Evolutionary conservation across 2,888 invertebrate genomes (phyloP).

Genomic region (Lepetodrilus schrolli): DNA sequence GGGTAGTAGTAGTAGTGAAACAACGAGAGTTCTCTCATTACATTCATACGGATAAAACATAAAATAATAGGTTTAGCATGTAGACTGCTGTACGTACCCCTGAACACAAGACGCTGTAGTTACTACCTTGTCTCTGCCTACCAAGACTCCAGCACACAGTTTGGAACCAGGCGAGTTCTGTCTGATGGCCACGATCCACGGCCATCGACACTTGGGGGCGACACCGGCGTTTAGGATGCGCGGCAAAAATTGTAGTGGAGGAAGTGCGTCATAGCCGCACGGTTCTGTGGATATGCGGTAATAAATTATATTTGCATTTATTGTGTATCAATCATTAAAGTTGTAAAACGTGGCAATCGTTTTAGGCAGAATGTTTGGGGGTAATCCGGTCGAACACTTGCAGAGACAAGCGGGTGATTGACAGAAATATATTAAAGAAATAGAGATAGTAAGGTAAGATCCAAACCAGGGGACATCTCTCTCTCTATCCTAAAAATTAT

Average conservation of each 20-base stretch:
- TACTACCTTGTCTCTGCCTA: constrained; percentile 36
- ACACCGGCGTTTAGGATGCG: background rate
- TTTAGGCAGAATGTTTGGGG: too few species aligned
- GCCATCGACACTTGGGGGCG: constrained; percentile 32
- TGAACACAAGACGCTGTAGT: constrained; percentile 38
- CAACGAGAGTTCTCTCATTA: background rate
- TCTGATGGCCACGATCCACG: constrained; percentile 40
- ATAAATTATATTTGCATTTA: too few species aligned
- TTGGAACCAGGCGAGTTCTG: background rate
- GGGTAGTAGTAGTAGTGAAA: background rate
- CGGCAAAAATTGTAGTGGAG: background rate
- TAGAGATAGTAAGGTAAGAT: too few species aligned
- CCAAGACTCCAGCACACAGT: constrained; percentile 38
- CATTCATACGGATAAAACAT: background rate
- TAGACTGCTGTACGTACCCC: constrained; percentile 25
- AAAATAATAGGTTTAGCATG: background rate
- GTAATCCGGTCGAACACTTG: too few species aligned
- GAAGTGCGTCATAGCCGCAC: background rate
- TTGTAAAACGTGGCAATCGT: too few species aligned
- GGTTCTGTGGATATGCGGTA: background rate
- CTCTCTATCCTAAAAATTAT: too few species aligned
- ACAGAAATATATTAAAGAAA: too few species aligned
- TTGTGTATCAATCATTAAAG: too few species aligned
- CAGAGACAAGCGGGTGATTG: too few species aligned
- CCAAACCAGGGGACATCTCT: too few species aligned